phyloP scores from a whole-genome alignment of 2,113 vertebrate genomes.

The Naja naja region DNA sequence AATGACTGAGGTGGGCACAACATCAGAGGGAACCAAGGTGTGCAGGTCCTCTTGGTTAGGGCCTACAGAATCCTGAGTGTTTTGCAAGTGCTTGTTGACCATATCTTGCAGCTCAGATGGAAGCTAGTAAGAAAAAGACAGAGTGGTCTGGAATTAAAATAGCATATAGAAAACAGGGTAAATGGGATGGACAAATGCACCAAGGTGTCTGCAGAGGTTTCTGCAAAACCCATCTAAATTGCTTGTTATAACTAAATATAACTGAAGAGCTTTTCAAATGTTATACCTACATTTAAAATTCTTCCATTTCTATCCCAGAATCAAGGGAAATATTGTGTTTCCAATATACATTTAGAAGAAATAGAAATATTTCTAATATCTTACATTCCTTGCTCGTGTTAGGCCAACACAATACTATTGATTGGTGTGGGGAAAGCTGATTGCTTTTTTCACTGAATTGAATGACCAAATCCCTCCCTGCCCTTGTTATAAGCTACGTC shows the following conservation, averaged over 20 bases:
- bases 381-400: not conserved
- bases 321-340: not conserved
- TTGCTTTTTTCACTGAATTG: slow-evolving; percentile 49
- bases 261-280: slow-evolving; percentile 6
- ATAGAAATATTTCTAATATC: accelerated
- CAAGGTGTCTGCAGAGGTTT: not conserved
- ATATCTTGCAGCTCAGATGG: slow-evolving; percentile 96
- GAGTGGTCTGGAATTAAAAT: not conserved
- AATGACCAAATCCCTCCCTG: slow-evolving; percentile 32
- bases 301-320: not conserved
- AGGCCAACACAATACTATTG: slow-evolving; percentile 51
- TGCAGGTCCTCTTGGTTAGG: slow-evolving; percentile 67
- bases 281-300: not conserved
- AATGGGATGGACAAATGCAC: not conserved
- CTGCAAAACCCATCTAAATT: not conserved
- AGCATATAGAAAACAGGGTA: not conserved
- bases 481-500: slow-evolving; percentile 20
- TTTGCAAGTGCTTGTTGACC: slow-evolving; percentile 93
- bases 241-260: not conserved
- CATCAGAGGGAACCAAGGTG: slow-evolving; percentile 79
- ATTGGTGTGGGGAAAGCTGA: slow-evolving; percentile 60
- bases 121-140: slow-evolving; percentile 72
- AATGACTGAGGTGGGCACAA: slow-evolving; percentile 92
- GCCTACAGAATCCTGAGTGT: slow-evolving; percentile 69
- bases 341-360: not conserved